phyloP scores from a whole-genome alignment of 2,797 vertebrate species.

The Eidolon dupreanum region DNA sequence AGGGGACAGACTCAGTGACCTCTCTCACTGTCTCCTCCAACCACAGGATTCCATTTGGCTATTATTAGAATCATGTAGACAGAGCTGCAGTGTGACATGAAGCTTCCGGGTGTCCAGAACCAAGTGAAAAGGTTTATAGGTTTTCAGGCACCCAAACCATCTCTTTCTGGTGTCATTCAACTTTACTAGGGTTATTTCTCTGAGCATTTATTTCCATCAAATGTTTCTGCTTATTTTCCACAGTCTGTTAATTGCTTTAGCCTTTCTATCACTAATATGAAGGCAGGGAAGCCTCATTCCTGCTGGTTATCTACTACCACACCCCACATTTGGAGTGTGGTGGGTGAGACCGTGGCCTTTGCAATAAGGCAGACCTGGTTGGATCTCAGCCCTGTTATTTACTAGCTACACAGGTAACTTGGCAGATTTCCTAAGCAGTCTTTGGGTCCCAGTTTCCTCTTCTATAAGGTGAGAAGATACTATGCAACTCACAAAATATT shows the following conservation, averaged over 20 bases:
- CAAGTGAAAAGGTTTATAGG: not conserved
- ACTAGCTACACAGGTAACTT: not conserved
- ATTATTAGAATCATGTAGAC: not conserved
- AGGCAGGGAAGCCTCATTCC: not conserved
- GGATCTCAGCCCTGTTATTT: not conserved
- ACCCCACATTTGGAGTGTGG: fast-evolving
- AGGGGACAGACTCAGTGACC: not conserved
- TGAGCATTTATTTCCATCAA: not conserved
- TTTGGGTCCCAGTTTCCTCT: not conserved
- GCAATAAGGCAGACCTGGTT: not conserved
- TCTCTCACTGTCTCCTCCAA: not conserved
- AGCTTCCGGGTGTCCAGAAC: not conserved
- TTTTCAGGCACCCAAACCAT: not conserved
- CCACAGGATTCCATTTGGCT: not conserved
- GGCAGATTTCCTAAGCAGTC: not conserved
- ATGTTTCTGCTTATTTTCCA: conserved; percentile 1
- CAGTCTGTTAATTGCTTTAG: not conserved
- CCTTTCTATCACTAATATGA: not conserved
- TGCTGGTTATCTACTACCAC: not conserved
- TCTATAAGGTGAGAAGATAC: not conserved
- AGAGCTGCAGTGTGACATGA: not conserved
- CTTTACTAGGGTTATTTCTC: not conserved
- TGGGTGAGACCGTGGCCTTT: not conserved
- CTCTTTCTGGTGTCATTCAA: not conserved
- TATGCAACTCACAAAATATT: not conserved